Conservation (phyloP, 2,113 vertebrate genomes). For the Polypterus senegalus region DNA sequence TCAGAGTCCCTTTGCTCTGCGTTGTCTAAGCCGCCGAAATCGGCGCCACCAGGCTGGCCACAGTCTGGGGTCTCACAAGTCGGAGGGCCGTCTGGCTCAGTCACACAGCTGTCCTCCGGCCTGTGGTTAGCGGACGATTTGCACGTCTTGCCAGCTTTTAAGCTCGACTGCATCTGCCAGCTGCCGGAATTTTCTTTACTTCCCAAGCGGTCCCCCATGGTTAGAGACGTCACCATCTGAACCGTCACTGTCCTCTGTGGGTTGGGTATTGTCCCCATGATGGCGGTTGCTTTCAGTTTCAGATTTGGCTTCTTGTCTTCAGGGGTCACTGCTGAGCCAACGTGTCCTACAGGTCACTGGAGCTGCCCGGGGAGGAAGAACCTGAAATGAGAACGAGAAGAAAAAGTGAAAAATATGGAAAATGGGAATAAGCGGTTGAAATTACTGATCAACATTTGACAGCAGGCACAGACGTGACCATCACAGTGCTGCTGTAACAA, state of each 20-base stretch:
- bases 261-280: constrained; percentile 75
- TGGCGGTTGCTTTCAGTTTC: no score
- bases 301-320: no score
- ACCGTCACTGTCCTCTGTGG: constrained; percentile 67
- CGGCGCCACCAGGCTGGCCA: not conserved
- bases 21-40: constrained; percentile 5
- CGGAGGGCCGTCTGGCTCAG: constrained; percentile 10
- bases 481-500: no score
- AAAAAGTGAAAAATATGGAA: no score
- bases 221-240: constrained; percentile 51
- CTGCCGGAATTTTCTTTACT: constrained; percentile 45
- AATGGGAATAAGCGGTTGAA: no score
- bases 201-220: constrained; percentile 41
- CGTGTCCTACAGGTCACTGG: no score
- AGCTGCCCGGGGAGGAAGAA: no score
- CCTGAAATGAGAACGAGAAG: no score
- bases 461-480: no score
- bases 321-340: no score
- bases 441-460: no score
- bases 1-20: constrained; percentile 26
- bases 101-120: constrained; percentile 24
- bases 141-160: constrained; percentile 40
- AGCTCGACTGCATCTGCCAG: constrained; percentile 23
- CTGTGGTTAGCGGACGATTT: not conserved
- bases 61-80: constrained; percentile 1